Conservation (phyloP, 2,888 invertebrate species). For the Acanthoscelides obtectus region DNA sequence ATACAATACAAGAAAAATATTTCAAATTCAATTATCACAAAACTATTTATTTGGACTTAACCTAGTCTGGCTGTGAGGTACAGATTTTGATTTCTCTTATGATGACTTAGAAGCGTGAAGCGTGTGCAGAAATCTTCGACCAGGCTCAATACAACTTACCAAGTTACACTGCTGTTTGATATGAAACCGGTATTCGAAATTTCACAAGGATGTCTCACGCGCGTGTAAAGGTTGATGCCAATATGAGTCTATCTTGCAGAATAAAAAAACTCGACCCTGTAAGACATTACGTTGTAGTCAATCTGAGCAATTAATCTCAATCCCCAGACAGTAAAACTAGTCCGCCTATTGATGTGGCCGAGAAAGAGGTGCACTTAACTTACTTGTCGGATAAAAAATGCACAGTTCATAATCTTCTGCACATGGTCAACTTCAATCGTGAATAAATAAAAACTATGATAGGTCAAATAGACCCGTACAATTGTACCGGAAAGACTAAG, state of each 20-base stretch:
- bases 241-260: background rate
- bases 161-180: background rate
- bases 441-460: background rate
- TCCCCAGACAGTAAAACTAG: background rate
- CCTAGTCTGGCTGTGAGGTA: too few relatives aligned
- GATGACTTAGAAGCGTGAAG: too few relatives aligned
- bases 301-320: background rate
- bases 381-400: background rate
- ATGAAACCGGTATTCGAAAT: background rate
- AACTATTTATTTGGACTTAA: too few relatives aligned
- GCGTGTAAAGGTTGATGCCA: background rate
- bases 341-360: background rate
- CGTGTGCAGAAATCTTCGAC: background rate
- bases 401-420: background rate
- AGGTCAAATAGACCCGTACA: background rate
- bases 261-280: background rate
- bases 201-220: background rate
- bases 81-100: too few relatives aligned
- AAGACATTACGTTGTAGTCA: background rate
- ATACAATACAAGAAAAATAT: too few relatives aligned
- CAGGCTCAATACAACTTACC: background rate
- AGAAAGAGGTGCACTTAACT: background rate
- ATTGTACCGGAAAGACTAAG: too few relatives aligned
- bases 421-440: background rate
- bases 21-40: too few relatives aligned